These are phyloP conservation scores for Willowsia nigromaculata DNA, from an alignment of 2,888 invertebrate genomes.

Conservation along the genomic window DNA sequence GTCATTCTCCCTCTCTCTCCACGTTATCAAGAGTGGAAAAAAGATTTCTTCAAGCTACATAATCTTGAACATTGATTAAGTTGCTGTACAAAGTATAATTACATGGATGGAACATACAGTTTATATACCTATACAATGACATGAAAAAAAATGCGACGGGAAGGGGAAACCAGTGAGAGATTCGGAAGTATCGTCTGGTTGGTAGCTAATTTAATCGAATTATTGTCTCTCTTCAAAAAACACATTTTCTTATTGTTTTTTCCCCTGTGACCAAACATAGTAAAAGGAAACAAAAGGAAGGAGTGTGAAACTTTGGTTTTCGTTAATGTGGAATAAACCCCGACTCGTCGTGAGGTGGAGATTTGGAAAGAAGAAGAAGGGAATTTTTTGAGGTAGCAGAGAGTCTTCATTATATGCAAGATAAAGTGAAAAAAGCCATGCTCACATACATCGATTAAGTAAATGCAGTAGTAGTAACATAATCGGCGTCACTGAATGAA, in stretches of 20 bases:
- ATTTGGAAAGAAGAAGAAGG: neutral
- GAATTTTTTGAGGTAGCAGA: too few relatives aligned
- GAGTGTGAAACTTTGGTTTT: constrained; percentile 43
- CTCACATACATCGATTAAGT: neutral
- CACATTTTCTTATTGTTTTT: constrained; percentile 21
- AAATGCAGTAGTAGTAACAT: neutral
- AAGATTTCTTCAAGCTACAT: neutral
- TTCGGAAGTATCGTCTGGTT: constrained; percentile 23
- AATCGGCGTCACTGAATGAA: constrained; percentile 52
- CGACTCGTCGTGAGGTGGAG: neutral
- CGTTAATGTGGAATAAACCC: neutral
- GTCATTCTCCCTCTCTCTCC: neutral
- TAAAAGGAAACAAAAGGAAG: constrained; percentile 55
- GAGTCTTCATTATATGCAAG: too few relatives aligned
- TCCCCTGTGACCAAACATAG: constrained; percentile 57
- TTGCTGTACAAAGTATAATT: too few relatives aligned
- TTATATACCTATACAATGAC: neutral
- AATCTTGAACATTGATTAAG: too few relatives aligned
- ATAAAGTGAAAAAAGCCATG: neutral
- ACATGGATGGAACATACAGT: neutral
- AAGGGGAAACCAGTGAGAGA: neutral
- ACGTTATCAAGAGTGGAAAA: neutral
- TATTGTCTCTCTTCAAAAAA: neutral
- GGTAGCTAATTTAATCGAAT: constrained; percentile 52
- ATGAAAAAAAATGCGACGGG: constrained; percentile 24